Evolutionary conservation across 2,113 vertebrate genomes (phyloP).

Genomic region (Callaeas wilsoni): DNA sequence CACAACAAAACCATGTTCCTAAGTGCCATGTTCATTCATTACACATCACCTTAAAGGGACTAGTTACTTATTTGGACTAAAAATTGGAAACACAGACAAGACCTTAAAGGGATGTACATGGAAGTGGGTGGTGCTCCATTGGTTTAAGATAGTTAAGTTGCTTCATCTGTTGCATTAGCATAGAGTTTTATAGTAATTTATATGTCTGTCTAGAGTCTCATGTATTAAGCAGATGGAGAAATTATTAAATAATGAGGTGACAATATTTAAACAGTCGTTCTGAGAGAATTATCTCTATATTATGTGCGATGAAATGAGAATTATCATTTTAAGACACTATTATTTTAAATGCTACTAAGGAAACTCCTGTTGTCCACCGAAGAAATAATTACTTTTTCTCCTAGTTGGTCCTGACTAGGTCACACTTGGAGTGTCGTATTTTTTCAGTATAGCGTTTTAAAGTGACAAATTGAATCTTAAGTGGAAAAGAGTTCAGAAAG

Average conservation of each 20-base stretch:
- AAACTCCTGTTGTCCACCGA: neutral
- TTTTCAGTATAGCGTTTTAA: neutral
- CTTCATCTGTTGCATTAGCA: neutral
- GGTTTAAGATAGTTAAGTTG: neutral
- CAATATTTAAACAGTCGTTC: neutral
- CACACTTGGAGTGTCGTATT: neutral
- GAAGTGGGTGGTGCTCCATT: neutral
- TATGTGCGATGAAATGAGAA: neutral
- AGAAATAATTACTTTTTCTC: neutral
- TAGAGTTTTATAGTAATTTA: neutral
- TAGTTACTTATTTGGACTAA: neutral
- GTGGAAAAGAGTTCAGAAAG: neutral
- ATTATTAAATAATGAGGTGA: neutral
- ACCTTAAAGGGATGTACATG: neutral
- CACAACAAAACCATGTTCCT: neutral
- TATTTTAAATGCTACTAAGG: neutral
- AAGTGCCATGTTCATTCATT: rapidly evolving
- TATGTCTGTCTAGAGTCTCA: neutral
- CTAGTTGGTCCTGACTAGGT: neutral
- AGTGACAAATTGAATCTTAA: neutral
- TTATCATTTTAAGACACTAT: neutral
- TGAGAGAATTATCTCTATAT: neutral
- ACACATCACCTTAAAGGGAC: rapidly evolving
- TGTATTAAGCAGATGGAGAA: neutral
- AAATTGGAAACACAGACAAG: neutral